phyloP scores from a whole-genome alignment of 2,888 invertebrate genomes.

The Hypolimnas misippus region DNA sequence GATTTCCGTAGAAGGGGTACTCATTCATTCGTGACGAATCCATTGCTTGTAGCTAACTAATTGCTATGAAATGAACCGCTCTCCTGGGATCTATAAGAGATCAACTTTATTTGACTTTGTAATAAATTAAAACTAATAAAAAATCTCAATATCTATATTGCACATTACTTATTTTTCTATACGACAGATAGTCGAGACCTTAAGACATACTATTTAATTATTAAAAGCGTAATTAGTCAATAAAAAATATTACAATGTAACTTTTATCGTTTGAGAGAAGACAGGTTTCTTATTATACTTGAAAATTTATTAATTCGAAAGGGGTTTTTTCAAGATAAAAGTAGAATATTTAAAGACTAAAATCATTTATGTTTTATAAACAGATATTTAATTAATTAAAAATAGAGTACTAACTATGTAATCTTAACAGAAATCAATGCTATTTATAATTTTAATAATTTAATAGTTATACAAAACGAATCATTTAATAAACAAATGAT shows the following conservation, averaged over 20 bases:
- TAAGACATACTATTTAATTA: no score
- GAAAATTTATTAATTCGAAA: constrained; percentile 19
- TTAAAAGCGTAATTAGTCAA: no score
- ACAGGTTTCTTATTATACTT: constrained; percentile 37
- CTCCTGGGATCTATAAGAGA: constrained; percentile 62
- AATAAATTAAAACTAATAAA: constrained; percentile 37
- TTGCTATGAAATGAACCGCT: constrained; percentile 81
- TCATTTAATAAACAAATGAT: no score
- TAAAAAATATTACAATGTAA: no score
- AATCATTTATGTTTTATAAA: background rate
- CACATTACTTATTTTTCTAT: no score
- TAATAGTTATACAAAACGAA: no score
- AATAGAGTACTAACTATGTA: no score
- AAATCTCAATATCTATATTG: background rate
- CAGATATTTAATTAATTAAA: no score
- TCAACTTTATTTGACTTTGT: constrained; percentile 76
- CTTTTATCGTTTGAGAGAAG: constrained; percentile 24
- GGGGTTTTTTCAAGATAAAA: background rate
- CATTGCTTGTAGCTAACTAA: constrained; percentile 78
- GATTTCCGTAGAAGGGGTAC: constrained; percentile 71
- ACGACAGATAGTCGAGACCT: no score
- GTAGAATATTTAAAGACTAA: no score
- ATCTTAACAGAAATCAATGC: no score
- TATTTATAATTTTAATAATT: no score
- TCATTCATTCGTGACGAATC: constrained; percentile 80